Percentiles rank a stretch among this genome's conserved stretches.
phyloP scores from a whole-genome alignment of 2,113 vertebrate species.

The Leuciscus idus region DNA sequence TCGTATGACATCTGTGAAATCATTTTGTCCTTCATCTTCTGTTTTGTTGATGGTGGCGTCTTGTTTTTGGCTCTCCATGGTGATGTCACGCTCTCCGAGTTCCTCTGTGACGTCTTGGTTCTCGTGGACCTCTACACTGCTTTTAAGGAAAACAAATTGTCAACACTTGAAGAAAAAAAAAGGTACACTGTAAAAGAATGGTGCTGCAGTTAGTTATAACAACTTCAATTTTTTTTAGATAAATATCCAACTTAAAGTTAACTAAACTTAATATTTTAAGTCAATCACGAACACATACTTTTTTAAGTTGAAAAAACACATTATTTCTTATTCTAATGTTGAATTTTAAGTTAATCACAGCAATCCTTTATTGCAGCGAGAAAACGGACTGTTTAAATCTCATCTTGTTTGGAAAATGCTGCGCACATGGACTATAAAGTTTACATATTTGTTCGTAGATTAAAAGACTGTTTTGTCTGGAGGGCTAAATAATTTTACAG shows the following conservation, averaged over 20 bases:
- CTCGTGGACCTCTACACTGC: not conserved
- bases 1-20: not conserved
- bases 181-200: too few relatives aligned
- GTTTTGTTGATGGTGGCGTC: not conserved
- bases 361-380: too few relatives aligned
- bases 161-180: not conserved
- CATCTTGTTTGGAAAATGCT: not conserved
- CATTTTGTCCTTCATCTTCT: not conserved
- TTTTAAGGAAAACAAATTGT: conserved; percentile 2
- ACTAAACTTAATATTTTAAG: too few relatives aligned
- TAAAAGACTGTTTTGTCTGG: conserved; percentile 12
- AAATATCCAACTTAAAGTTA: too few relatives aligned
- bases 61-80: conserved; percentile 22
- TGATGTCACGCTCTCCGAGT: not conserved
- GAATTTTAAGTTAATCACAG: too few relatives aligned
- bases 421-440: not conserved
- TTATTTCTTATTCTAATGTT: too few relatives aligned
- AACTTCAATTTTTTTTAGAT: too few relatives aligned
- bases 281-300: too few relatives aligned
- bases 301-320: too few relatives aligned
- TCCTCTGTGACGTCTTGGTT: not conserved
- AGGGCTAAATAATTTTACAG: not conserved
- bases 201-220: too few relatives aligned
- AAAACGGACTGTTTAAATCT: not conserved
- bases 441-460: conserved; percentile 29